Conservation (phyloP, 1,140 invertebrate genomes). For the Musca domestica region DNA sequence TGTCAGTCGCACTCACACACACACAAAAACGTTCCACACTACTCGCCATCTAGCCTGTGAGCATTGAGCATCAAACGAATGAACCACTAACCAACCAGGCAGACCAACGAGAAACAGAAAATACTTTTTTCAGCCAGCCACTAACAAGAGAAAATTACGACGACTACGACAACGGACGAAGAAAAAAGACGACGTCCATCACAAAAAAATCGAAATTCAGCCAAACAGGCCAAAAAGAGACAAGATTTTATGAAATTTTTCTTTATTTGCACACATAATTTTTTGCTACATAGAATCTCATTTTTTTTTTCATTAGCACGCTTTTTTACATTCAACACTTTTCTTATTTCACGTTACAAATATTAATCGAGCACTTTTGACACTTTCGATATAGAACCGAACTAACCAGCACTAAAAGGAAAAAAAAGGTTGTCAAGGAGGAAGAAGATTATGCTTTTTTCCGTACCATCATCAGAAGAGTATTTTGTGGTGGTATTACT, state of each 20-base stretch:
- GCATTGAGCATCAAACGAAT: conserved; percentile 12
- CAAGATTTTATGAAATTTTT: conserved; percentile 11
- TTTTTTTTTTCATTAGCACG: background rate
- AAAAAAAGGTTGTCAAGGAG: background rate
- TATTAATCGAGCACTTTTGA: background rate
- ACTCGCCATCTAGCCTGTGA: background rate
- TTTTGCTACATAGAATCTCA: background rate
- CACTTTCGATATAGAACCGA: background rate
- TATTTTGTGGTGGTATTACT: background rate
- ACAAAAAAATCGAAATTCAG: conserved; percentile 7
- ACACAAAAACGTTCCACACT: too few relatives aligned
- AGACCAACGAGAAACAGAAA: conserved; percentile 1
- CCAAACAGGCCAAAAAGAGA: conserved; percentile 4
- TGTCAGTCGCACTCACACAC: background rate
- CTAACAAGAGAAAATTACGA: too few relatives aligned
- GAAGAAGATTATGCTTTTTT: too few relatives aligned
- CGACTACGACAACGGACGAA: too few relatives aligned
- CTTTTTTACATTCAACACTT: background rate
- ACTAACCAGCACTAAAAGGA: too few relatives aligned
- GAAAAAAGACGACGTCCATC: too few relatives aligned
- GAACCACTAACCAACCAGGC: background rate
- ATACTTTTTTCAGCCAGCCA: background rate
- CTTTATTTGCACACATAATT: conserved; percentile 3
- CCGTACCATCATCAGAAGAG: too few relatives aligned
- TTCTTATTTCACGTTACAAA: background rate